Conservation (phyloP, 2,797 vertebrate species). For the Pempheris klunzingeri region DNA sequence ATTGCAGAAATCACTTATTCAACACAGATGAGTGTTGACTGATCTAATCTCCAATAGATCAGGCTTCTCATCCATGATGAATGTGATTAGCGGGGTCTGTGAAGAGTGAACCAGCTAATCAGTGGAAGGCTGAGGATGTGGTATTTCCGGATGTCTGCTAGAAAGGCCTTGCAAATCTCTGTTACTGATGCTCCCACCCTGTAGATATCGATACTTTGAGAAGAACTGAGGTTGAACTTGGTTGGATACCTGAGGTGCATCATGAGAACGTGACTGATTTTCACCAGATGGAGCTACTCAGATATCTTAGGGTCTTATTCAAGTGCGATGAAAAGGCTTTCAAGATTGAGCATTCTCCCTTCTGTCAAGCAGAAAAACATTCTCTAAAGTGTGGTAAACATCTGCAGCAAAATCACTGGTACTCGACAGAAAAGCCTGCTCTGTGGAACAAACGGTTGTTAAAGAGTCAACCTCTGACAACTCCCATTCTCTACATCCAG, state of each 20-base stretch:
- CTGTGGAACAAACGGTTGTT: neutral
- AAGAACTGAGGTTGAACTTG: conserved; percentile 9
- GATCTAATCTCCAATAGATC: conserved; percentile 78
- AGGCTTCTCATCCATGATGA: conserved; percentile 75
- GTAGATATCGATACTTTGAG: conserved; percentile 32
- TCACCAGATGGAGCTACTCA: conserved; percentile 8
- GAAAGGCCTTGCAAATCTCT: conserved; percentile 31
- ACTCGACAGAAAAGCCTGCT: neutral
- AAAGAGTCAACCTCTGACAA: neutral
- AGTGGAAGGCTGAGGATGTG: conserved; percentile 56
- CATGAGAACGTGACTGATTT: neutral
- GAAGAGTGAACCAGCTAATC: conserved; percentile 70
- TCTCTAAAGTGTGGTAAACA: neutral
- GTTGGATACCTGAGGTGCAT: conserved; percentile 12
- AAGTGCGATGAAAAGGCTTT: conserved; percentile 32
- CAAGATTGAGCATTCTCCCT: neutral
- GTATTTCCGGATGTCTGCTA: conserved; percentile 48
- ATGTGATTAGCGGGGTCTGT: conserved; percentile 74
- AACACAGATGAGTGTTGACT: conserved; percentile 75
- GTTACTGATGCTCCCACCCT: neutral
- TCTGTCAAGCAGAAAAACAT: conserved; percentile 1
- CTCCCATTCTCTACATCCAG: neutral
- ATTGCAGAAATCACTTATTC: conserved; percentile 69
- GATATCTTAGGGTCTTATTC: conserved; percentile 2
- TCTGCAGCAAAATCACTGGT: neutral